Conservation (phyloP, 2,113 vertebrate species). For the Bubo blakistoni region DNA sequence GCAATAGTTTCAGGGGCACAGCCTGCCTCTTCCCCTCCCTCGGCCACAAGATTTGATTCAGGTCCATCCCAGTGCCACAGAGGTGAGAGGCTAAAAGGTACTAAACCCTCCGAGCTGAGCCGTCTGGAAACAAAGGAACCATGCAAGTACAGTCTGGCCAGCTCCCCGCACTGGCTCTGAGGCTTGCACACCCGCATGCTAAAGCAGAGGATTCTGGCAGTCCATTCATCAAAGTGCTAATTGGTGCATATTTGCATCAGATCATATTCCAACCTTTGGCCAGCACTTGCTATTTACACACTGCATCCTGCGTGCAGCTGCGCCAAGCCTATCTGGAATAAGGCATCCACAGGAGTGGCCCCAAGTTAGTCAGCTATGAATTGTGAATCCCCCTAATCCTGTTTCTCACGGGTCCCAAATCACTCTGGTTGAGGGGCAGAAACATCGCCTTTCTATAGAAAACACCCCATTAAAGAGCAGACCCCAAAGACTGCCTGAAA, state of each 20-base stretch:
- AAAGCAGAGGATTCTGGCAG: background rate
- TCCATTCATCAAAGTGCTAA: background rate
- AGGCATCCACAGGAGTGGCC: background rate
- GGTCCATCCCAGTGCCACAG: background rate
- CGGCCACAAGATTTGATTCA: background rate
- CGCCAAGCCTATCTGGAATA: background rate
- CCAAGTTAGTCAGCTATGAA: background rate
- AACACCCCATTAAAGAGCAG: fast-evolving
- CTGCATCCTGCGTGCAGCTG: fast-evolving
- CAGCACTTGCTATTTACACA: background rate
- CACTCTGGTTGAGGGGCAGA: background rate
- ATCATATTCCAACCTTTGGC: background rate
- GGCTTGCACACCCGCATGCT: background rate
- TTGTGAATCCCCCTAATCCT: background rate
- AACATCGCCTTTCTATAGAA: background rate
- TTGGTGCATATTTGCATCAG: background rate
- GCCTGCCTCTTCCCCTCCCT: background rate
- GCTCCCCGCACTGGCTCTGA: fast-evolving
- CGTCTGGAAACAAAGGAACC: background rate
- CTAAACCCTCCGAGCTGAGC: background rate
- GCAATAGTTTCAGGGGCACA: background rate
- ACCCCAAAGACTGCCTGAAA: background rate
- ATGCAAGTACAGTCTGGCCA: background rate
- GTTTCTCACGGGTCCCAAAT: background rate
- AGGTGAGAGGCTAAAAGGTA: background rate